These are phyloP conservation scores for Pristionchus entomophagus DNA, from an alignment of 2,888 invertebrate genomes.

Conservation along the genomic window DNA sequence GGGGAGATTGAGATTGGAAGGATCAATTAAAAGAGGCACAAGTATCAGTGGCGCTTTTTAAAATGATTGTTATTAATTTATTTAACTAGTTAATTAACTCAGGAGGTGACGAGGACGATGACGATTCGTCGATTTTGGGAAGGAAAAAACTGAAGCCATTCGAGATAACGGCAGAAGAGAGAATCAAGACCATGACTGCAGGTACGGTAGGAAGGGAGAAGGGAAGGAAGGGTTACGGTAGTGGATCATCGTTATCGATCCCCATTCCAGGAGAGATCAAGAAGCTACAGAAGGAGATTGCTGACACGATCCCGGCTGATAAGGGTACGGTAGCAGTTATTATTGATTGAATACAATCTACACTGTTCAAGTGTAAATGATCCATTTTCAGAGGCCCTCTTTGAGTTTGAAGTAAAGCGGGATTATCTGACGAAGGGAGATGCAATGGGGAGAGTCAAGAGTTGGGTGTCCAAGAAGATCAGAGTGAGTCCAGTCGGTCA, in stretches of 20 bases:
- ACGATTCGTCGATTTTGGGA: conserved; percentile 59
- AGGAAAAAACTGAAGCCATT: conserved; percentile 72
- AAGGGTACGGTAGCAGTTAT: conserved; percentile 79
- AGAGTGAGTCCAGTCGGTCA: conserved; percentile 81
- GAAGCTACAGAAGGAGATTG: conserved; percentile 94
- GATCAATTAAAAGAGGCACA: no score
- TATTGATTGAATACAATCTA: conserved; percentile 13
- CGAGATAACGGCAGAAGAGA: conserved; percentile 71
- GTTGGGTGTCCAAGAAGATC: conserved; percentile 99
- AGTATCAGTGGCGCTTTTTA: no score
- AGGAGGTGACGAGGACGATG: conserved; percentile 59
- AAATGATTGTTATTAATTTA: not conserved
- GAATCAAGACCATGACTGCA: conserved; percentile 69
- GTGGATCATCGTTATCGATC: not conserved
- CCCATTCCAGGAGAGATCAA: conserved; percentile 88
- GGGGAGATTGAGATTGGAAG: no score
- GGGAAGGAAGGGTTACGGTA: conserved; percentile 4
- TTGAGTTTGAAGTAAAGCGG: conserved; percentile 94
- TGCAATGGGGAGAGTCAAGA: conserved; percentile 96
- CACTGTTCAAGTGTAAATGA: not conserved
- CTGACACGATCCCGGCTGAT: conserved; percentile 97
- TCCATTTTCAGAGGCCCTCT: conserved; percentile 80
- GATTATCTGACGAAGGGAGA: conserved; percentile 85
- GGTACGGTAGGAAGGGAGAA: conserved; percentile 44
- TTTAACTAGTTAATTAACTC: not conserved